phyloP scores from a whole-genome alignment of 2,888 invertebrate species.

The Seladonia tumulorum region DNA sequence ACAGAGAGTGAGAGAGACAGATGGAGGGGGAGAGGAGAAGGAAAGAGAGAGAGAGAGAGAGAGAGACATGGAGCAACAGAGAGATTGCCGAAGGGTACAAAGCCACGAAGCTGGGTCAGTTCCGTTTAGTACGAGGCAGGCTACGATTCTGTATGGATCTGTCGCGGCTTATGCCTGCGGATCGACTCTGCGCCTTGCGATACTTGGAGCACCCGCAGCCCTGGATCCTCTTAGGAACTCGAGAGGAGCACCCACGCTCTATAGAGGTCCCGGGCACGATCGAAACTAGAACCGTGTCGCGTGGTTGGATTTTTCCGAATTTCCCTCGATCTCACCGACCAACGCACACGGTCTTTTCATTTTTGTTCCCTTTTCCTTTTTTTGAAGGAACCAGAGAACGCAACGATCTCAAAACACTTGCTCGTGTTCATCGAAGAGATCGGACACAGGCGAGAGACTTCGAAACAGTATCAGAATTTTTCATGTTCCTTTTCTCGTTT shows the following conservation, averaged over 20 bases:
- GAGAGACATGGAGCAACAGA: conserved; percentile 55
- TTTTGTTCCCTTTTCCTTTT: neutral
- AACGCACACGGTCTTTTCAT: neutral
- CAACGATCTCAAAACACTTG: neutral
- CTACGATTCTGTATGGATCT: conserved; percentile 70
- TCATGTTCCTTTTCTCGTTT: neutral
- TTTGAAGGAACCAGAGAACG: neutral
- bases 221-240: conserved; percentile 4
- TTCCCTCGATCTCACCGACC: neutral
- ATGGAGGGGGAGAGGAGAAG: too few species aligned
- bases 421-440: neutral
- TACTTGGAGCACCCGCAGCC: neutral
- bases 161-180: conserved; percentile 32
- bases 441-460: neutral
- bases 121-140: conserved; percentile 72
- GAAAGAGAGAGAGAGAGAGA: conserved; percentile 31
- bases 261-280: neutral
- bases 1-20: conserved; percentile 11
- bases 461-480: neutral
- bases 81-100: conserved; percentile 71
- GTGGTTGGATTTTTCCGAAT: neutral
- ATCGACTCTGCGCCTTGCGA: neutral
- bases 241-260: neutral
- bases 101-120: conserved; percentile 75
- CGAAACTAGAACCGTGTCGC: neutral